Percentiles rank a stretch among this genome's conserved stretches.
Evolutionary conservation across 2,113 vertebrate species (phyloP).

Genomic region (Glaucomys volans): DNA sequence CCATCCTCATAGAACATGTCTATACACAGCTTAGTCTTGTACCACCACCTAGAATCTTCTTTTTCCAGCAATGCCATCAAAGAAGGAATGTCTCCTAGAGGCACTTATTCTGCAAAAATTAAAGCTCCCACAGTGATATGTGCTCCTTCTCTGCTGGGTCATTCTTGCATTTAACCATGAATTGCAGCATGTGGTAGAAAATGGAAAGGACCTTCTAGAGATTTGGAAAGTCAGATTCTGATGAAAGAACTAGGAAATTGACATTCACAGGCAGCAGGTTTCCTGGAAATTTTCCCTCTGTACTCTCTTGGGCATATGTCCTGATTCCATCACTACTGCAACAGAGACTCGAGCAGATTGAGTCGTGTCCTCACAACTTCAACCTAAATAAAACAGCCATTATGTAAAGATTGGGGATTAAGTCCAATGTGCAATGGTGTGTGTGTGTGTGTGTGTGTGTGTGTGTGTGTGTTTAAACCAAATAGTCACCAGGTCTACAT

Average conservation of each 20-base stretch:
- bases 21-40: background rate
- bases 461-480: too few species aligned
- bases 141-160: background rate
- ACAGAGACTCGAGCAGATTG: slow-evolving; percentile 56
- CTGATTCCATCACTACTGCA: background rate
- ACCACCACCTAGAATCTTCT: background rate
- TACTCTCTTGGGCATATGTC: background rate
- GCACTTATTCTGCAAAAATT: background rate
- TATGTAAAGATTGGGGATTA: slow-evolving; percentile 41
- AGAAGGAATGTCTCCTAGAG: background rate
- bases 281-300: slow-evolving; percentile 4
- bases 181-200: background rate
- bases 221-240: background rate
- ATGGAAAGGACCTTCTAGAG: background rate
- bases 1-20: background rate
- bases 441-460: too few species aligned
- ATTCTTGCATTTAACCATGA: background rate
- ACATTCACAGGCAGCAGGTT: background rate
- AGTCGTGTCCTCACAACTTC: background rate
- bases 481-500: background rate
- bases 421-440: background rate
- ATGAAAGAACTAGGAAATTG: slow-evolving; percentile 5
- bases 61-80: background rate
- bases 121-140: background rate
- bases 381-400: slow-evolving; percentile 57